A percentile compares a stretch with the other conserved stretches of the same genome.
phyloP scores from a whole-genome alignment of 2,797 vertebrate genomes.

The Urophycis tenuis region DNA sequence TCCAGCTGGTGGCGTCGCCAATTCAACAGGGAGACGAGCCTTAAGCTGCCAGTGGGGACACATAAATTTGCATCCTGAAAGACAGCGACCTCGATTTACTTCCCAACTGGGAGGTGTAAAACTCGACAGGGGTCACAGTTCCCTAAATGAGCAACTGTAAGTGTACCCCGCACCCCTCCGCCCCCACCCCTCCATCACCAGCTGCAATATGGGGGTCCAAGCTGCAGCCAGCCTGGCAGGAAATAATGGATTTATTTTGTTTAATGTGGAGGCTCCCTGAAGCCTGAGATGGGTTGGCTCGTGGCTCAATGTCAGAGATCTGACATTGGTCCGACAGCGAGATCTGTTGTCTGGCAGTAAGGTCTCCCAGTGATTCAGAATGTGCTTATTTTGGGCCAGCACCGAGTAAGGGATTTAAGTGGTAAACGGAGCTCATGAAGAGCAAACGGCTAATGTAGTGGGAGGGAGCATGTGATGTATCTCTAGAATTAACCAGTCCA shows the following conservation, averaged over 20 bases:
- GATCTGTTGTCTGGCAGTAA: not conserved
- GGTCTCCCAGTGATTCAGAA: not conserved
- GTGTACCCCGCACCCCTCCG: constrained; percentile 30
- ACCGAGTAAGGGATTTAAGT: constrained; percentile 18
- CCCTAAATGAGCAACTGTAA: constrained; percentile 52
- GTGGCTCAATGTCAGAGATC: not conserved
- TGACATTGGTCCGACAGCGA: not conserved
- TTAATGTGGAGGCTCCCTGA: not conserved
- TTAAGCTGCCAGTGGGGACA: constrained; percentile 62
- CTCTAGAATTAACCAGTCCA: constrained; percentile 1
- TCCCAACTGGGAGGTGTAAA: constrained; percentile 47
- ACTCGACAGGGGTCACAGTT: constrained; percentile 60
- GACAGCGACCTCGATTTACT: constrained; percentile 56
- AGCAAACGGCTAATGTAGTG: constrained; percentile 7
- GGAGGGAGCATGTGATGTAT: constrained; percentile 3
- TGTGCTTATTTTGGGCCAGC: not conserved
- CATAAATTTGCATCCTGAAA: constrained; percentile 67
- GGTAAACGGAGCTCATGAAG: not conserved
- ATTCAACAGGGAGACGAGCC: constrained; percentile 55
- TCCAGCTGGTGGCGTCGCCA: constrained; percentile 59
- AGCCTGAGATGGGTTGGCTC: not conserved
- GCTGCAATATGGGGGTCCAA: constrained; percentile 21
- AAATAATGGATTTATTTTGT: constrained; percentile 35
- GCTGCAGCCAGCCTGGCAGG: constrained; percentile 16
- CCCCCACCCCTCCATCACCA: constrained; percentile 5